A percentile compares a stretch with the other conserved stretches of the same genome.
phyloP scores from a whole-genome alignment of 2,888 invertebrate genomes.

The Stomorhina lunata region DNA sequence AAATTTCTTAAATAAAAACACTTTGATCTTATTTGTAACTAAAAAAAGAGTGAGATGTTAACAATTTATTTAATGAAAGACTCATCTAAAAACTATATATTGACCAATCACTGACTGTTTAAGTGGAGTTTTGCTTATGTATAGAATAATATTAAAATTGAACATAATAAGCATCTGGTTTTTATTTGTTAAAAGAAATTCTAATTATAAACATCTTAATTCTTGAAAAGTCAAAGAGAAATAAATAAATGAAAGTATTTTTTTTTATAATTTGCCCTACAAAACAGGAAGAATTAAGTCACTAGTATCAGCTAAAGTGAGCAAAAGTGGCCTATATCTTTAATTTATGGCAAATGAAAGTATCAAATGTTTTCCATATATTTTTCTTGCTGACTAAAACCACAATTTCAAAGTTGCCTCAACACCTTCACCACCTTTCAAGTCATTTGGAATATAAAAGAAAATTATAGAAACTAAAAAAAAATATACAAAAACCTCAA shows the following conservation, averaged over 20 bases:
- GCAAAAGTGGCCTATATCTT: constrained; percentile 54
- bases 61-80: constrained; percentile 33
- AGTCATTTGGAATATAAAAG: not conserved
- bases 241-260: constrained; percentile 54
- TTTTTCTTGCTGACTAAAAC: constrained; percentile 7
- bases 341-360: constrained; percentile 22
- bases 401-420: constrained; percentile 50
- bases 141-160: not conserved
- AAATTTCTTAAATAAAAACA: constrained; percentile 5
- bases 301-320: constrained; percentile 20
- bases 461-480: not conserved
- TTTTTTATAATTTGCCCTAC: not conserved
- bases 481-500: constrained; percentile 37
- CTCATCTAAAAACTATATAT: constrained; percentile 2
- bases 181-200: constrained; percentile 42
- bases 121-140: constrained; percentile 48
- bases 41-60: constrained; percentile 40
- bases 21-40: constrained; percentile 53
- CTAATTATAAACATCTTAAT: constrained; percentile 53
- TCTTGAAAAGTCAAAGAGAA: not conserved
- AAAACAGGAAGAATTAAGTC: constrained; percentile 55
- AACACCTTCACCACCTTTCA: constrained; percentile 42
- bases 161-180: constrained; percentile 53
- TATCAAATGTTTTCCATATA: constrained; percentile 39
- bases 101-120: constrained; percentile 41